Evolutionary conservation across 2,888 invertebrate genomes (phyloP).

Genomic region (Chloromyia formosa): DNA sequence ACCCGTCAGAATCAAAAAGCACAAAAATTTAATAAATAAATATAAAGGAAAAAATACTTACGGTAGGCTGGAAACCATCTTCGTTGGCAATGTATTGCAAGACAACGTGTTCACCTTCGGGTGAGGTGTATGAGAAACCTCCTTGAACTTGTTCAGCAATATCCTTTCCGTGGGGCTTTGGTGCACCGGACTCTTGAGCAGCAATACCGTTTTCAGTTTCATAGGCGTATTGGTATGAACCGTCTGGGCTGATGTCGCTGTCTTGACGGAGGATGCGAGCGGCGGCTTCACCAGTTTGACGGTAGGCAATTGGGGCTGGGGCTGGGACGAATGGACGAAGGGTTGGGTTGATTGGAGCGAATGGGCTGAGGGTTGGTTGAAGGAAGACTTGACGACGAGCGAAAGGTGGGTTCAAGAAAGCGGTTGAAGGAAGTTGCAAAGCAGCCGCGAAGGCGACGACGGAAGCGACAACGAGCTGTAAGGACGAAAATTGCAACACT

Average conservation of each 20-base stretch:
- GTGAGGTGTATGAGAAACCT: conserved; percentile 67
- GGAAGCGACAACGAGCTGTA: conserved; percentile 32
- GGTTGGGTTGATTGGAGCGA: background rate
- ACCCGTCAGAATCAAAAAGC: background rate
- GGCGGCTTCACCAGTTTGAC: conserved; percentile 54
- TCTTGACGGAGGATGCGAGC: conserved; percentile 63
- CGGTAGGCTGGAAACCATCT: conserved; percentile 71
- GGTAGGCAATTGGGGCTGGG: conserved; percentile 18
- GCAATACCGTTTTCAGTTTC: conserved; percentile 73
- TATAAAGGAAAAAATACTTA: conserved; percentile 64
- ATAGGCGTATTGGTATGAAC: conserved; percentile 65
- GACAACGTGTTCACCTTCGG: conserved; percentile 71
- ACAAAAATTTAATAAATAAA: background rate
- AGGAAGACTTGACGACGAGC: conserved; percentile 20
- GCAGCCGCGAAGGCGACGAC: conserved; percentile 25
- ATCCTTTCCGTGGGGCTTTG: conserved; percentile 66
- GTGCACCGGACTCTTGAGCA: conserved; percentile 68
- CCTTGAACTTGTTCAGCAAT: conserved; percentile 65
- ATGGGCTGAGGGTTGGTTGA: background rate
- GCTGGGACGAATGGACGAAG: background rate
- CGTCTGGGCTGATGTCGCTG: conserved; percentile 65
- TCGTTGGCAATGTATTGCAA: conserved; percentile 74
- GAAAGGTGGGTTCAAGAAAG: conserved; percentile 18
- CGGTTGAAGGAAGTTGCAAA: background rate
- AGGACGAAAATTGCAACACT: conserved; percentile 11